phyloP scores from a whole-genome alignment of 2,113 vertebrate genomes.

The Ancistrus triradiatus region DNA sequence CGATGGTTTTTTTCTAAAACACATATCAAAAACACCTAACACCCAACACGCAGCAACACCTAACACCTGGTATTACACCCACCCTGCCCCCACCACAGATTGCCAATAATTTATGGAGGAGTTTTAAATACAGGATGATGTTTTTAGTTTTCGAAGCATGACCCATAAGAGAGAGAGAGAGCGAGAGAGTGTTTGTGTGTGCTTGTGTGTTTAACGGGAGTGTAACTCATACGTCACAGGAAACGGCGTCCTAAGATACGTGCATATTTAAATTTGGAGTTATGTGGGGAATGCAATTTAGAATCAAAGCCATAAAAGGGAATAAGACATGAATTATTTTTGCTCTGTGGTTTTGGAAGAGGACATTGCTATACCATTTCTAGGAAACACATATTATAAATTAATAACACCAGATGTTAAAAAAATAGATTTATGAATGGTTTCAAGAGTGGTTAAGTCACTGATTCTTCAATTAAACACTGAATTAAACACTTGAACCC shows the following conservation, averaged over 20 bases:
- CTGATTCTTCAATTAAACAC: too few relatives aligned
- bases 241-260: conserved; percentile 1
- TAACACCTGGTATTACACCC: background rate
- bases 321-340: background rate
- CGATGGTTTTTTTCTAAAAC: too few relatives aligned
- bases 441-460: too few relatives aligned
- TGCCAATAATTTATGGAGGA: background rate
- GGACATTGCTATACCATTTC: too few relatives aligned
- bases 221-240: background rate
- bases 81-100: too few relatives aligned
- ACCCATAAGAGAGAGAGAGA: too few relatives aligned
- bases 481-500: too few relatives aligned
- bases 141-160: too few relatives aligned
- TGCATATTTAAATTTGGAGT: conserved; percentile 7
- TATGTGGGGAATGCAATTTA: background rate
- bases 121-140: background rate
- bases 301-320: background rate
- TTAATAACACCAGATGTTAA: too few relatives aligned
- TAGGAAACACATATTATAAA: too few relatives aligned
- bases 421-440: too few relatives aligned
- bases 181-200: background rate
- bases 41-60: background rate
- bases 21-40: background rate
- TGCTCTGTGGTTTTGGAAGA: background rate
- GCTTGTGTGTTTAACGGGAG: background rate